A percentile compares a stretch with the other conserved stretches of the same genome.
Evolutionary conservation across 2,797 vertebrate genomes (phyloP).

Genomic region (Furcifer pardalis): DNA sequence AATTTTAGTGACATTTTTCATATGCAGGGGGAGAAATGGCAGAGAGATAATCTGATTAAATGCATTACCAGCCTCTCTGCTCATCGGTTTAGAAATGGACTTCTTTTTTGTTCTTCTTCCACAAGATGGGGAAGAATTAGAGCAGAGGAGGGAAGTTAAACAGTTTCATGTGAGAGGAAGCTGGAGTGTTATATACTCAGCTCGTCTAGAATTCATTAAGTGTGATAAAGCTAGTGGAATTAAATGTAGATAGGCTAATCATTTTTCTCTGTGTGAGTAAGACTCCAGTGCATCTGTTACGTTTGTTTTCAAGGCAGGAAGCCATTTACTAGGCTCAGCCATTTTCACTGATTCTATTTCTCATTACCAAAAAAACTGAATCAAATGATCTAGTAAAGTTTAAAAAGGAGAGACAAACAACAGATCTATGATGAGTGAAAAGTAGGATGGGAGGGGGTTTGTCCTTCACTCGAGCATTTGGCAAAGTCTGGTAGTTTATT

Average conservation of each 20-base stretch:
- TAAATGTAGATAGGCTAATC: constrained; percentile 57
- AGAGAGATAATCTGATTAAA: constrained; percentile 63
- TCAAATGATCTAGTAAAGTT: constrained; percentile 59
- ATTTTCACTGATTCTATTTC: constrained; percentile 44
- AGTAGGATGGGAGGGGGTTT: constrained; percentile 12
- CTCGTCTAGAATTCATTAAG: constrained; percentile 54
- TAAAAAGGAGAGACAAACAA: constrained; percentile 47
- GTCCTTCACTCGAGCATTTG: fast-evolving
- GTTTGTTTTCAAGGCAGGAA: constrained; percentile 66
- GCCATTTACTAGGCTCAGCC: constrained; percentile 45
- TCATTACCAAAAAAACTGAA: too few species aligned
- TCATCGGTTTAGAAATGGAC: constrained; percentile 45
- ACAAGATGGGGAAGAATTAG: neutral
- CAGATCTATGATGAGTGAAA: constrained; percentile 1
- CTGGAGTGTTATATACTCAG: constrained; percentile 46
- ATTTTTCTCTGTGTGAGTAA: constrained; percentile 42
- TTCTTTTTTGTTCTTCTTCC: constrained; percentile 37
- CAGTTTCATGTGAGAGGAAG: constrained; percentile 39
- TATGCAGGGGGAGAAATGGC: constrained; percentile 54
- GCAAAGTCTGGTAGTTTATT: neutral
- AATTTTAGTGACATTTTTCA: constrained; percentile 47
- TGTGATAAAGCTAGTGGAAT: constrained; percentile 53
- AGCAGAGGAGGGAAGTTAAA: constrained; percentile 47
- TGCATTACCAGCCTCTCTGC: constrained; percentile 51
- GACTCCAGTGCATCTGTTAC: constrained; percentile 52